Evolutionary conservation across 2,888 invertebrate genomes (phyloP).

Genomic region (Craniophora ligustri): DNA sequence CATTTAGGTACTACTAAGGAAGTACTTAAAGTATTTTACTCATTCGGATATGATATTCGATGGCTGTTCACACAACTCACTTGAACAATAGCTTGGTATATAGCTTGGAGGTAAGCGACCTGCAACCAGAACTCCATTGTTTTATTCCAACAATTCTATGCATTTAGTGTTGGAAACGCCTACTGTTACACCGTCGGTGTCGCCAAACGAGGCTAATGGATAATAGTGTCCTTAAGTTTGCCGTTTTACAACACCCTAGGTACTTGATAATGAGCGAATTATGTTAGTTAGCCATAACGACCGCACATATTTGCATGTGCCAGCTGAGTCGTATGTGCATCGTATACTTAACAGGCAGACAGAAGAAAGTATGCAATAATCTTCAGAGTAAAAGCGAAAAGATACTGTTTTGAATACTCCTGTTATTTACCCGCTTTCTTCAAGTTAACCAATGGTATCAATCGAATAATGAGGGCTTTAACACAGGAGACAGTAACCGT

Average conservation of each 20-base stretch:
- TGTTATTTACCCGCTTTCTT: too few relatives aligned
- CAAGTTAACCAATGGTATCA: too few relatives aligned
- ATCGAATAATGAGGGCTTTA: too few relatives aligned
- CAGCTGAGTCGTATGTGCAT: slow-evolving; percentile 14
- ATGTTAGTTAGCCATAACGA: slow-evolving; percentile 27
- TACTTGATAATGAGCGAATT: slow-evolving; percentile 42
- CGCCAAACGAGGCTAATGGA: slow-evolving; percentile 30
- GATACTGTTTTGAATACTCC: too few relatives aligned
- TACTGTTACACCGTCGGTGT: slow-evolving; percentile 3
- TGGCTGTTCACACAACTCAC: slow-evolving; percentile 7
- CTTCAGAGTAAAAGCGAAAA: background rate
- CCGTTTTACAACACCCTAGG: slow-evolving; percentile 15
- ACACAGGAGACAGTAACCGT: too few relatives aligned
- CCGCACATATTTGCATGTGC: slow-evolving; percentile 39
- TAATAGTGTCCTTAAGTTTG: slow-evolving; percentile 22
- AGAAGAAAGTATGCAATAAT: slow-evolving; percentile 30
- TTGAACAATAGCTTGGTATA: slow-evolving; percentile 25
- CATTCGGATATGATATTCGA: too few relatives aligned
- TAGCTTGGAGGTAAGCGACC: slow-evolving; percentile 36
- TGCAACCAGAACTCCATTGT: slow-evolving; percentile 39
- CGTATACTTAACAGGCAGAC: slow-evolving; percentile 27
- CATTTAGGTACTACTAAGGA: too few relatives aligned
- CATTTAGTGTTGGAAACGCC: slow-evolving; percentile 8
- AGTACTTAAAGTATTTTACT: too few relatives aligned
- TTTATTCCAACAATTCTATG: slow-evolving; percentile 17